Evolutionary conservation across 2,888 invertebrate species (phyloP).

Genomic region (Drosophila mercatorum): DNA sequence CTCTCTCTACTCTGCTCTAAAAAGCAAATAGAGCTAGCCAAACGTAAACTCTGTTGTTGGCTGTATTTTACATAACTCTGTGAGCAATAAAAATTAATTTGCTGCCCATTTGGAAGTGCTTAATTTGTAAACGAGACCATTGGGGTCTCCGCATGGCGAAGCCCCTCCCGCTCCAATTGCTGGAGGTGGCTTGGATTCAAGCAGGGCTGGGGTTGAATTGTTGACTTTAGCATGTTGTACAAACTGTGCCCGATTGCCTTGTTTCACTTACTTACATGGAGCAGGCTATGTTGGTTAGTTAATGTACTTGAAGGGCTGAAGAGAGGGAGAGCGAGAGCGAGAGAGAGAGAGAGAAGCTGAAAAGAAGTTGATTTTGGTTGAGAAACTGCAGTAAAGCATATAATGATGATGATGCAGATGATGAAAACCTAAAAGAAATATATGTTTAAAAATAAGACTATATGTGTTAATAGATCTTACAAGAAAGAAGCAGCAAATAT

Average conservation of each 20-base stretch:
- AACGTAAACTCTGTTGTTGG: conserved; percentile 39
- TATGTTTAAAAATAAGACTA: no score
- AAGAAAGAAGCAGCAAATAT: not conserved
- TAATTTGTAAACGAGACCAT: conserved; percentile 79
- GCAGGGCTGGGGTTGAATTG: conserved; percentile 21
- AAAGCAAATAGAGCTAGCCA: conserved; percentile 16
- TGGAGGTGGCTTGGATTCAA: conserved; percentile 11
- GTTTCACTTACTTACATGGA: conserved; percentile 15
- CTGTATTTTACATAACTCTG: conserved; percentile 78
- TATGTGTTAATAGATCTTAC: not conserved
- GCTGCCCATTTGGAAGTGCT: conserved; percentile 80
- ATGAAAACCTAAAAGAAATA: no score
- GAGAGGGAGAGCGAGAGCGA: not conserved
- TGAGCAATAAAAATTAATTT: conserved; percentile 80
- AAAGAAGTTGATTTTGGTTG: not conserved
- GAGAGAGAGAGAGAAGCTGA: not conserved
- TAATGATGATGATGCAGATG: not conserved
- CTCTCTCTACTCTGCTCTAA: not conserved
- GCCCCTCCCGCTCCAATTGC: conserved; percentile 22
- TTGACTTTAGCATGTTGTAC: conserved; percentile 45
- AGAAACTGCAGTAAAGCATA: not conserved
- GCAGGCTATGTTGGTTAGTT: conserved; percentile 15
- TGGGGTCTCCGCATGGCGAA: conserved; percentile 60
- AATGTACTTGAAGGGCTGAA: not conserved
- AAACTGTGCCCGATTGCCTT: conserved; percentile 28